These are phyloP conservation scores for Syrphus vitripennis DNA, from an alignment of 2,888 invertebrate species.

Conservation along the genomic window DNA sequence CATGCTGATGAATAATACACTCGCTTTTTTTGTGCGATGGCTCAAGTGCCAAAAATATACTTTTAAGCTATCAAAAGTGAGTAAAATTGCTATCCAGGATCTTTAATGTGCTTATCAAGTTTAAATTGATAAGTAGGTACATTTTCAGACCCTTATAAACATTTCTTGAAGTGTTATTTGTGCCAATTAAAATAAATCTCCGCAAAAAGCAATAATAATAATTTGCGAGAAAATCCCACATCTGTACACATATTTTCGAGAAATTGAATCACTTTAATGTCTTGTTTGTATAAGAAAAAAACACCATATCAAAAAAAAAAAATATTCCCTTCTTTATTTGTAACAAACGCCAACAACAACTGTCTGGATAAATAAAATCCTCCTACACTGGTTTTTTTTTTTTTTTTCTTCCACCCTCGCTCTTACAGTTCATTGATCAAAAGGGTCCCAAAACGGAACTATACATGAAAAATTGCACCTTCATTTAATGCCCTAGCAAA, in stretches of 20 bases:
- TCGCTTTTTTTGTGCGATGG: no score
- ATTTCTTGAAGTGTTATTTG: neutral
- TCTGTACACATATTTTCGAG: neutral
- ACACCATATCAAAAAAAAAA: neutral
- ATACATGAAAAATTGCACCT: neutral
- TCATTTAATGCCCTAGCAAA: constrained; percentile 47
- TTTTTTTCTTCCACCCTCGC: constrained; percentile 6
- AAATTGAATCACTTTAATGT: constrained; percentile 1
- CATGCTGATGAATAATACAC: no score
- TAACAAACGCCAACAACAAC: neutral
- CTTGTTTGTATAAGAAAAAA: neutral
- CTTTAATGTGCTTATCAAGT: neutral
- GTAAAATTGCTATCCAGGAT: neutral
- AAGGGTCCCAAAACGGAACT: neutral
- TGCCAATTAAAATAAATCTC: neutral
- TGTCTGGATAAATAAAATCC: neutral
- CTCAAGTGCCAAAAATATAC: neutral
- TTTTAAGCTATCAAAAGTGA: neutral
- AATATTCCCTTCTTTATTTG: neutral
- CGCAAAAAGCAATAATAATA: neutral
- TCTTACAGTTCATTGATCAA: neutral
- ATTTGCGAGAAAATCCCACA: neutral
- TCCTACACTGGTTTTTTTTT: no score
- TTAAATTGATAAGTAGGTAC: neutral
- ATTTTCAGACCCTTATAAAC: neutral